Evolutionary conservation across 1,140 invertebrate species (phyloP), one percentile per base, ranked within the genome.

Genomic region (Drosophila tsacasi): DNA sequence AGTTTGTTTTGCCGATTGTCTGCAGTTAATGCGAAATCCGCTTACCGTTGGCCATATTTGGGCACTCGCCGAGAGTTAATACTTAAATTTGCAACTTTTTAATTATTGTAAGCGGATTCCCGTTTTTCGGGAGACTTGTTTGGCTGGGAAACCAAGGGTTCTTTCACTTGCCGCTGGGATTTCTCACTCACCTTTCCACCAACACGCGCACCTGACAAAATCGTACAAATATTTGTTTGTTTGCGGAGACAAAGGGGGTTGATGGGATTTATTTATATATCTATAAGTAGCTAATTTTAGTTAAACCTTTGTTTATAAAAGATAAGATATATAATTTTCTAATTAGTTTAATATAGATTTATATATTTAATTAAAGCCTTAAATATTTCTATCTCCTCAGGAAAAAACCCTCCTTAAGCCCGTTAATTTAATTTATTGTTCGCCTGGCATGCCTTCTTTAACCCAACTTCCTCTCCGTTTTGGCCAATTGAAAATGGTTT

Each of bases 101-200:
- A 91, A 91, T 91, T 91, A 85, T 81, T 82, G 67, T 91, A 91
- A 91, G 76, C 89, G 84, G 89, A 89, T 91, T 91, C 76, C 49
- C 66, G 61, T 30, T 63, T 50, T 46, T 46, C 35, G 62, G 57
- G 40, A 68, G 73, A 83, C 82, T 83, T 84, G 81, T 84, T 67
- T 12, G 44, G 35, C 54, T 60, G 47, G 35, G 19, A 71, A 40
- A 21, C 52, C n/a, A 7, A 72, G 42, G n/a, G 49, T 54, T 49
- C 67, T 39, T 68, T 68, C 64, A 71, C 63, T 54, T 65, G 60
- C 35, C 44, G 21, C 42, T 62, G 37, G 63, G 27, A 52, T 44
- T 46, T 68, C 49, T 68, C 49, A n/a, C 13, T 47, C n/a, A 66
- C 66, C 46, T 52, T 67, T 65, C 8, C 35, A 32, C 9, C 15